Evolutionary conservation across 2,888 invertebrate genomes (phyloP).

Genomic region (Standfussiana lucernea): DNA sequence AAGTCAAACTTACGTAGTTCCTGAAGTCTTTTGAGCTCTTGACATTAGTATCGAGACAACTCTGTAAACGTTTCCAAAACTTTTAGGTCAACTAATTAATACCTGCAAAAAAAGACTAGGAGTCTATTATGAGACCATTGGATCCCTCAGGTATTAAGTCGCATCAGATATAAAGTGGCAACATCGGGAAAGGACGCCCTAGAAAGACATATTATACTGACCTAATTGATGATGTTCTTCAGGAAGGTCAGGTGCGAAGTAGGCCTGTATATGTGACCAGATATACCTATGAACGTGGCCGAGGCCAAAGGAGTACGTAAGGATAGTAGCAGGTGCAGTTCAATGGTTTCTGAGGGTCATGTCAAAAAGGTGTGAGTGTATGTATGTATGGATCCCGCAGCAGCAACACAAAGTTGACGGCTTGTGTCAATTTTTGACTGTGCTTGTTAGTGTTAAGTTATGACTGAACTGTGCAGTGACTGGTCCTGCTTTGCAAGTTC

Average conservation of each 20-base stretch:
- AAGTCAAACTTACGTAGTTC: constrained; percentile 43
- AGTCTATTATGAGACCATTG: neutral
- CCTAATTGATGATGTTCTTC: neutral
- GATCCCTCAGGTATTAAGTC: neutral
- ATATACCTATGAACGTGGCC: neutral
- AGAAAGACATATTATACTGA: neutral
- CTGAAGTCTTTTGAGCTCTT: neutral
- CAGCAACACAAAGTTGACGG: neutral
- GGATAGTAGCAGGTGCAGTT: neutral
- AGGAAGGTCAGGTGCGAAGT: neutral
- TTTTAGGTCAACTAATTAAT: neutral
- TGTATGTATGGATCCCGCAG: neutral
- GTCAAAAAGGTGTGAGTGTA: neutral
- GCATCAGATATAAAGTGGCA: neutral
- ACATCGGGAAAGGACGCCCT: neutral
- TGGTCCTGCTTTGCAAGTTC: neutral
- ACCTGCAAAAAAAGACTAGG: neutral
- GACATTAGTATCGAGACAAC: neutral
- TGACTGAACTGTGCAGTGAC: neutral
- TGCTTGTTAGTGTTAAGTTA: neutral
- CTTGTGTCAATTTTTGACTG: neutral
- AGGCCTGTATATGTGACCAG: neutral
- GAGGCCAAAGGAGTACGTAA: neutral
- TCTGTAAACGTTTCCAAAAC: neutral
- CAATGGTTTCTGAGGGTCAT: neutral